These are phyloP conservation scores for Actinemys pallida DNA, from an alignment of 2,113 vertebrate genomes.

Conservation along the genomic window DNA sequence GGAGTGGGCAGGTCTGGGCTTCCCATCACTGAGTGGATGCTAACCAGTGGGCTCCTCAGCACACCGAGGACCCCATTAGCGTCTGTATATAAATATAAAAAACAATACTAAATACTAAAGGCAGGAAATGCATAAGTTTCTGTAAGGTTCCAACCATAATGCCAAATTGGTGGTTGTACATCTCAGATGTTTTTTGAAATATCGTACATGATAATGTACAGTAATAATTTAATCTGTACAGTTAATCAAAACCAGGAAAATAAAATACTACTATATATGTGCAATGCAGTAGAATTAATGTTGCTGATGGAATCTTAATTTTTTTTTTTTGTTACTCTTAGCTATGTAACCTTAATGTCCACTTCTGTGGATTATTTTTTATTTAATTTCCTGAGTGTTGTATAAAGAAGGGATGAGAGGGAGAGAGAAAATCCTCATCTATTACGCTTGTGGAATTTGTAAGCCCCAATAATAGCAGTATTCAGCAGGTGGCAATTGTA, in stretches of 20 bases:
- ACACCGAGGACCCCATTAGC: not conserved
- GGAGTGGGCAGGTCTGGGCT: not conserved
- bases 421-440: not conserved
- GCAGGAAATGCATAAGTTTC: not conserved
- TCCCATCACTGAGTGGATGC: not conserved
- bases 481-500: not conserved
- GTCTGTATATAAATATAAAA: not conserved
- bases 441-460: not conserved
- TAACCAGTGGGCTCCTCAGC: not conserved
- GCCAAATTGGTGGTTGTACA: not conserved
- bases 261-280: rapidly evolving
- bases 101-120: not conserved
- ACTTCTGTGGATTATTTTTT: not conserved
- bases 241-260: not conserved
- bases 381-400: not conserved
- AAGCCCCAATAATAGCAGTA: not conserved
- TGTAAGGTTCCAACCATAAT: not conserved
- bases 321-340: not conserved
- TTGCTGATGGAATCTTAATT: not conserved
- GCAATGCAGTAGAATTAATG: not conserved
- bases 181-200: not conserved
- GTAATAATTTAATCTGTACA: not conserved
- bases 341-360: not conserved
- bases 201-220: not conserved
- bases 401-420: not conserved